Evolutionary conservation across 2,113 vertebrate genomes (phyloP), one percentile per base, ranked within the genome.

Genomic region (Scomber colias): DNA sequence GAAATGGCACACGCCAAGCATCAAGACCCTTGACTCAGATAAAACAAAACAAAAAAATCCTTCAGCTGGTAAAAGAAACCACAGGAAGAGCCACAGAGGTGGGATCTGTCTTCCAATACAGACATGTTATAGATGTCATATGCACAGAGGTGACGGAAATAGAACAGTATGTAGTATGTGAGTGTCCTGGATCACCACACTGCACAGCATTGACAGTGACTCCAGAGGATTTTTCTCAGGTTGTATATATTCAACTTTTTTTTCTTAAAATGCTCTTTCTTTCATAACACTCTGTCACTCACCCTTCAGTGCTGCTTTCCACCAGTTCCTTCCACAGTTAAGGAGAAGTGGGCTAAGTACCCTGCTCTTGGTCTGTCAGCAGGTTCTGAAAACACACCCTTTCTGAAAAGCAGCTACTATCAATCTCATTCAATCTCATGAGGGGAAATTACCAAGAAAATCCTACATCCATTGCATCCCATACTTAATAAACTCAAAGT

Each of bases 351-450:
- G 19, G n/a, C 69, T 73, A 70, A 79, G 54, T 50, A 67, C 53
- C 66, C 87, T 90, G 90, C 75, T 72, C 71, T 88, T 30, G 62
- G 48, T 90, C 89, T 87, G 84, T 89, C 89, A 89, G 82, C 79
- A 87, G 62, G 70, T 84, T 66, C 80, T 71, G 80, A 49, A 68
- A 84, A 51, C 16, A 66, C 64, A 45, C 17, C 19, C 44, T 55
- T 71, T 75, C 57, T 77, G 31, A 49, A 77, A 68, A 81, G 48
- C 17, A 72, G 54, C 35, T 35, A 60, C 45, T 72, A 46, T 73
- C 54, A 31, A 54, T 71, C 64, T 66, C 15, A 62, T 48, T 73
- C 54, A 31, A 54, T 71, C 64, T 66, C 15, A 62, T 48, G 66
- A 63, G 3, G 8, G 56, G 5, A 50, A 77, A 77, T 65, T 24